Conservation (phyloP, 2,113 vertebrate genomes). For the Motacilla alba region DNA sequence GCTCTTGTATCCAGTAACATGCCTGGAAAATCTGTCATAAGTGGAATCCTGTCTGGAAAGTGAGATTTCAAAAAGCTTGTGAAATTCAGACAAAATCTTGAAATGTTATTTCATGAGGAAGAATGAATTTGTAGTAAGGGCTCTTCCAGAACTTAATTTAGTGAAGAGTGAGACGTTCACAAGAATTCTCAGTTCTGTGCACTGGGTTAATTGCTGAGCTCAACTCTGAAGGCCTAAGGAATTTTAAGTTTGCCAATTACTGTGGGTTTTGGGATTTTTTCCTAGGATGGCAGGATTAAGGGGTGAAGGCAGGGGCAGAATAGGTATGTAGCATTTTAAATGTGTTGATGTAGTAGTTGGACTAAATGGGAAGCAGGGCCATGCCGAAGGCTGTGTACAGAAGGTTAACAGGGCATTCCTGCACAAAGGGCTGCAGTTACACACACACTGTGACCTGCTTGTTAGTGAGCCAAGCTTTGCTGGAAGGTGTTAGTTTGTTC, state of each 20-base stretch:
- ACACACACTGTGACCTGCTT: fast-evolving
- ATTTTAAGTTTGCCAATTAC: background rate
- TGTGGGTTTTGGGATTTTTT: fast-evolving
- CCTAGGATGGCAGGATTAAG: background rate
- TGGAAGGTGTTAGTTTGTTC: background rate
- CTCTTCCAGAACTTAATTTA: background rate
- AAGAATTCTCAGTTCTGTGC: background rate
- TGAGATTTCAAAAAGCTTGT: background rate
- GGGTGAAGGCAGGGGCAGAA: background rate
- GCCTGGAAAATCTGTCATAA: background rate
- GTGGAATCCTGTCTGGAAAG: background rate
- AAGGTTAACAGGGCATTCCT: background rate
- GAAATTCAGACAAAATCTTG: background rate
- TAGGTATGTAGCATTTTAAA: background rate
- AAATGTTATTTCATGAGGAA: background rate
- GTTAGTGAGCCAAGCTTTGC: background rate
- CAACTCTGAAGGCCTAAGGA: background rate
- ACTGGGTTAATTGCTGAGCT: background rate
- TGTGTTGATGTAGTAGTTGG: background rate
- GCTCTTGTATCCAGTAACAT: background rate
- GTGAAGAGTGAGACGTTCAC: background rate
- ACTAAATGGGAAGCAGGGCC: background rate
- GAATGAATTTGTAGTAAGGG: background rate
- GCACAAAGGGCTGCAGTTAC: background rate
- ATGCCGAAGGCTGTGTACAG: background rate